Evolutionary conservation across 2,797 vertebrate species (phyloP).

Genomic region (Lutjanus argentimaculatus): DNA sequence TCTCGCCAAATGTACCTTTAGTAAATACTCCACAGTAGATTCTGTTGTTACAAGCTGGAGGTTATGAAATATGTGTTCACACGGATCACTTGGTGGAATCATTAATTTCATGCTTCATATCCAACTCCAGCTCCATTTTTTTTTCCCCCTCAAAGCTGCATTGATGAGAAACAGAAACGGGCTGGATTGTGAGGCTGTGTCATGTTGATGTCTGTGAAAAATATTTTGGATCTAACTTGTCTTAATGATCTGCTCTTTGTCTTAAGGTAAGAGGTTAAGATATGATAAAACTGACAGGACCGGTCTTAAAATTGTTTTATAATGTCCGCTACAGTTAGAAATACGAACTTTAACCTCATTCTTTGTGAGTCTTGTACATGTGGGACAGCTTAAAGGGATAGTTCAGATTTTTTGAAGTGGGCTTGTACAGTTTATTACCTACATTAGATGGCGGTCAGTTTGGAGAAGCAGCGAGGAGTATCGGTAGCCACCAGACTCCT

Average conservation of each 20-base stretch:
- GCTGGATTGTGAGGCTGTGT: constrained; percentile 20
- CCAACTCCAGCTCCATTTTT: constrained; percentile 40
- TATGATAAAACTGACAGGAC: neutral
- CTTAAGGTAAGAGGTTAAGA: constrained; percentile 16
- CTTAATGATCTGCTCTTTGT: constrained; percentile 40
- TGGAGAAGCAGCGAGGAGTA: too few relatives aligned
- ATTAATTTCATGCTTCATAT: constrained; percentile 76
- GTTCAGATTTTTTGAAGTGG: too few relatives aligned
- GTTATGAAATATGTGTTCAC: constrained; percentile 67
- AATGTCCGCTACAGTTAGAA: neutral
- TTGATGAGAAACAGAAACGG: constrained; percentile 71
- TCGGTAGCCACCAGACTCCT: too few relatives aligned
- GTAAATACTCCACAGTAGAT: constrained; percentile 66
- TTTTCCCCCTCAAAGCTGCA: constrained; percentile 25
- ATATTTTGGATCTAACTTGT: constrained; percentile 31
- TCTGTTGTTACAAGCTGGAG: constrained; percentile 64
- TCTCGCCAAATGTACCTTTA: constrained; percentile 56
- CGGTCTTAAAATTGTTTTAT: neutral
- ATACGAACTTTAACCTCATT: constrained; percentile 6
- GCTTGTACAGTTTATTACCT: too few relatives aligned
- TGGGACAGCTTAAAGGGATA: constrained; percentile 34
- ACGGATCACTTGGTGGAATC: constrained; percentile 62
- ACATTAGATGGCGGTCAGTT: too few relatives aligned
- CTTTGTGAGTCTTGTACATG: neutral
- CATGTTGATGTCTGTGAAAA: constrained; percentile 44